Conservation (phyloP, 64 coral and sea anemone genomes). For the Montipora efflorescens region DNA sequence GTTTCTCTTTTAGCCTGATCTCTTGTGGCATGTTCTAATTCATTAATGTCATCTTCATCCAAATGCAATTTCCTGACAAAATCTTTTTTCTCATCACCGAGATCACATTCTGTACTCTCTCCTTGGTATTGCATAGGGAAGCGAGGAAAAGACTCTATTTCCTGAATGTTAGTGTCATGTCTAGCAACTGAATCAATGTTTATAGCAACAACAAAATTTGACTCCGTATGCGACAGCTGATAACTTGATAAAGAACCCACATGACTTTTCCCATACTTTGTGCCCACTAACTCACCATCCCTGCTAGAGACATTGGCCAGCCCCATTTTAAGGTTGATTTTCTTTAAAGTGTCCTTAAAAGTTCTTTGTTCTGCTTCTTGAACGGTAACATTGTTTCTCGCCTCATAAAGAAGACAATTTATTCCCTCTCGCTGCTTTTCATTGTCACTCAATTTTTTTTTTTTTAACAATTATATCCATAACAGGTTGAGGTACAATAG, state of each 20-base stretch:
- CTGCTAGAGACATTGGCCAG: background rate
- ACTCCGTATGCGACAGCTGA: constrained; percentile 22
- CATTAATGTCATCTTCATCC: background rate
- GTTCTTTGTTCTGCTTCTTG: constrained; percentile 14
- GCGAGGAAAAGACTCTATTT: constrained; percentile 9
- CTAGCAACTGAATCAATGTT: constrained; percentile 6
- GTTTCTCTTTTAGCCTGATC: background rate
- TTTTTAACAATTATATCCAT: constrained; percentile 13
- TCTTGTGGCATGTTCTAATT: background rate
- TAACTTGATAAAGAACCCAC: constrained; percentile 45
- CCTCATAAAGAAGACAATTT: constrained; percentile 53
- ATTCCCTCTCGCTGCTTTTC: background rate
- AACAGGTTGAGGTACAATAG: constrained; percentile 20
- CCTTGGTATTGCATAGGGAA: background rate
- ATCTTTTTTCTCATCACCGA: background rate
- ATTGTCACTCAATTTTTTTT: too few species aligned
- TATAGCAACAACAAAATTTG: constrained; percentile 19
- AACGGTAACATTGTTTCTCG: constrained; percentile 6
- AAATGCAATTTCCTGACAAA: background rate
- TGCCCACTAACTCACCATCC: constrained; percentile 24
- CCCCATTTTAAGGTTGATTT: constrained; percentile 52
- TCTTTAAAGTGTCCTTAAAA: constrained; percentile 26
- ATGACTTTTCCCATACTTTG: constrained; percentile 33
- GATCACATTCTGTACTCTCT: background rate
- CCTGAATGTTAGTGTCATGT: background rate